Conservation (phyloP, 2,113 vertebrate genomes). For the Rallus limicola region DNA sequence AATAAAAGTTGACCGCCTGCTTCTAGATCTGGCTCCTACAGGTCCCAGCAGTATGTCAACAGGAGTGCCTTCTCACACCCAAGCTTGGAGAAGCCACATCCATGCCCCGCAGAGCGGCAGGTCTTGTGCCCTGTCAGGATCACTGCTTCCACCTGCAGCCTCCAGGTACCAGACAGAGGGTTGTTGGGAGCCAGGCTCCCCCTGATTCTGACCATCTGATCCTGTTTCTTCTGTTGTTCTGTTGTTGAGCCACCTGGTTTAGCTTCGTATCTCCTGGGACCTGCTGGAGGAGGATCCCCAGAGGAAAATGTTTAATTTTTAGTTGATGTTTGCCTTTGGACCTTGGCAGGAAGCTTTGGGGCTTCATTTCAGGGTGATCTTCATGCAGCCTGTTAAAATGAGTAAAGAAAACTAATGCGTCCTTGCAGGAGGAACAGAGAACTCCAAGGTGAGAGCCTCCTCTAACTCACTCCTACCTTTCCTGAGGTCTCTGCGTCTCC, state of each 20-base stretch:
- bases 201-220: not conserved
- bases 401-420: not conserved
- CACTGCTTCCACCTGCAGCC: not conserved
- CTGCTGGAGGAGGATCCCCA: not conserved
- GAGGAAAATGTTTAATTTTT: not conserved
- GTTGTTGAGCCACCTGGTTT: not conserved
- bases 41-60: not conserved
- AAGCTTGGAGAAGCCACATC: not conserved
- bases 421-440: not conserved
- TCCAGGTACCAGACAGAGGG: fast-evolving
- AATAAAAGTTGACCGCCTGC: not conserved
- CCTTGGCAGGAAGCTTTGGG: not conserved
- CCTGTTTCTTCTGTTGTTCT: not conserved
- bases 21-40: not conserved
- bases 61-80: not conserved
- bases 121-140: fast-evolving
- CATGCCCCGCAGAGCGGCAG: too few species aligned
- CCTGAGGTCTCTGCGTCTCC: not conserved
- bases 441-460: not conserved
- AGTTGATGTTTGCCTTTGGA: not conserved
- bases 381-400: not conserved
- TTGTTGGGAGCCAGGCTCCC: not conserved
- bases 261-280: not conserved
- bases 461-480: not conserved
- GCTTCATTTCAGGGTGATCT: not conserved